Conservation (phyloP, 2,113 vertebrate genomes). For the rabbit (Oryctolagus cuniculus) region DNA sequence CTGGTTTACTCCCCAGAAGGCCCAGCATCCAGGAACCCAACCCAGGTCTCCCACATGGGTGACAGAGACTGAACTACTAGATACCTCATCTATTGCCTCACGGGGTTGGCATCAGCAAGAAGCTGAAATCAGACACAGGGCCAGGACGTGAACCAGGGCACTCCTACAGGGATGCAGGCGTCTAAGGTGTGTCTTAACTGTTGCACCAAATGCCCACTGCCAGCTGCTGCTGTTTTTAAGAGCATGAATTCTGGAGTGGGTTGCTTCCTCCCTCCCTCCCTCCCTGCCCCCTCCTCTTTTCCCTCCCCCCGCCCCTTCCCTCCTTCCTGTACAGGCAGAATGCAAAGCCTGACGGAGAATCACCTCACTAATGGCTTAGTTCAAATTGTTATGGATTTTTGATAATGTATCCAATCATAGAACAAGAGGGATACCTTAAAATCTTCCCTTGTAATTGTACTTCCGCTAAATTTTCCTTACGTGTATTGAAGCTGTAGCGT, state of each 20-base stretch:
- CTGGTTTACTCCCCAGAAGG: too few relatives aligned
- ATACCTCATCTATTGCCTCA: too few relatives aligned
- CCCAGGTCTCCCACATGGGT: too few relatives aligned
- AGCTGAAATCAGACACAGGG: too few relatives aligned
- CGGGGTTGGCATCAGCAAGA: too few relatives aligned
- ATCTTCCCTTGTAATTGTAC: not conserved
- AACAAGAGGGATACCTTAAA: not conserved
- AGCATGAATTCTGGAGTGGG: not conserved
- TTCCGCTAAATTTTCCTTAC: not conserved
- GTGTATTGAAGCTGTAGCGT: not conserved
- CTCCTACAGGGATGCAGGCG: too few relatives aligned
- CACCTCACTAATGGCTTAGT: not conserved
- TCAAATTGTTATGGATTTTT: not conserved
- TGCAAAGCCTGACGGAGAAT: conserved; percentile 10
- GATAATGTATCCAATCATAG: not conserved
- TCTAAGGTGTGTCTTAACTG: too few relatives aligned
- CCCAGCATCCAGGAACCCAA: too few relatives aligned
- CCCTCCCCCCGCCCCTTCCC: not conserved
- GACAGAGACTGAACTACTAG: too few relatives aligned
- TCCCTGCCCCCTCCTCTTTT: too few relatives aligned
- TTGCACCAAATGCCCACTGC: too few relatives aligned
- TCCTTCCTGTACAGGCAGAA: not conserved
- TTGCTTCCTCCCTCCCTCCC: not conserved
- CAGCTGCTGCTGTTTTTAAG: not conserved
- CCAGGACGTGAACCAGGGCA: too few relatives aligned